These are phyloP conservation scores for Zaprionus taronus DNA, from an alignment of 1,140 invertebrate species.

Conservation along the genomic window DNA sequence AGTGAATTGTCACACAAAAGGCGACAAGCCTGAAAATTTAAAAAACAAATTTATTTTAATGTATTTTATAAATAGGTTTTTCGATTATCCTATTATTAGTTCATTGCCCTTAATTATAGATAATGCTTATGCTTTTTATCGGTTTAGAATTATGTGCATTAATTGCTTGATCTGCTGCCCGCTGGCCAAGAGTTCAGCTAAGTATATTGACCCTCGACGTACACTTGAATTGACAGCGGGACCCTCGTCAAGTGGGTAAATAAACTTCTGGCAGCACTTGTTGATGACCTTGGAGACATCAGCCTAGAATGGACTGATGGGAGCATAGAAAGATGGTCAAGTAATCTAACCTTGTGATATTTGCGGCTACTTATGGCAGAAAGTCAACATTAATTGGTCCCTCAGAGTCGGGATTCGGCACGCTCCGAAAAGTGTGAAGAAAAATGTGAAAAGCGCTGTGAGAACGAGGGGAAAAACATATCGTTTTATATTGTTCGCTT, in stretches of 20 bases:
- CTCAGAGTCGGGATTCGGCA: conserved; percentile 4
- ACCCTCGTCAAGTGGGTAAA: conserved; percentile 35
- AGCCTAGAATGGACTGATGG: background rate
- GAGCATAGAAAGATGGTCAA: background rate
- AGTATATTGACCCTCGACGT: conserved; percentile 10
- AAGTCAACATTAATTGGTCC: conserved; percentile 36
- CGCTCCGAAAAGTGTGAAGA: background rate
- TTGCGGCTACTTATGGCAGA: conserved; percentile 2
- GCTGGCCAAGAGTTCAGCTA: background rate
- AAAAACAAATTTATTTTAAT: conserved; percentile 15
- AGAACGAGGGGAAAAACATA: conserved; percentile 30
- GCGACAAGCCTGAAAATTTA: background rate
- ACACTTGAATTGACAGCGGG: conserved; percentile 1
- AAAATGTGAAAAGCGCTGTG: conserved; percentile 18
- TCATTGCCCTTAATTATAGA: background rate
- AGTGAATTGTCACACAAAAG: conserved; percentile 28
- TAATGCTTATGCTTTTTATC: background rate
- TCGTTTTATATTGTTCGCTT: conserved; percentile 18
- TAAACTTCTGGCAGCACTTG: conserved; percentile 14
- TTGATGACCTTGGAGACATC: background rate
- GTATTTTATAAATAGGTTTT: background rate
- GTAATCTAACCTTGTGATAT: conserved; percentile 10
- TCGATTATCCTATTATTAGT: background rate
- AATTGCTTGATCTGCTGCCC: conserved; percentile 9
- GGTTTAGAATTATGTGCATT: background rate